Conservation (phyloP, 2,113 vertebrate genomes). For the Oreocharis arfaki region DNA sequence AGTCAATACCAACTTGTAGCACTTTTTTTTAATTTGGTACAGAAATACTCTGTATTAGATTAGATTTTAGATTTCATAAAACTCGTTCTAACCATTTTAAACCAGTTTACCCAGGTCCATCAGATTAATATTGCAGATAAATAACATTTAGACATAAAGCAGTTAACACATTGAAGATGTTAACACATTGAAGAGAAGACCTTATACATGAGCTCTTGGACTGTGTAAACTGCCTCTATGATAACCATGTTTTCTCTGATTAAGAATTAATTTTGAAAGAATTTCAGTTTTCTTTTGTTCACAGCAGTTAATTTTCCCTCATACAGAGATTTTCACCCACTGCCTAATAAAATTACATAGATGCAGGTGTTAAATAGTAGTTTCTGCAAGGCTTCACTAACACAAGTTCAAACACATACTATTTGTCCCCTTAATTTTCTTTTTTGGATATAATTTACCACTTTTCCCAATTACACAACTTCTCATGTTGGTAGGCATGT, state of each 20-base stretch:
- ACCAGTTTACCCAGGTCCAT: neutral
- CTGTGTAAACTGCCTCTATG: neutral
- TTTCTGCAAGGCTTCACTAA: neutral
- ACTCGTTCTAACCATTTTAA: neutral
- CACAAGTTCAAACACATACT: neutral
- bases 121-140: neutral
- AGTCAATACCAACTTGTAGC: neutral
- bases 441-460: neutral
- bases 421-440: neutral
- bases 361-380: neutral
- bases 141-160: neutral
- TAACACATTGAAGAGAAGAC: neutral
- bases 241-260: neutral
- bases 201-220: neutral
- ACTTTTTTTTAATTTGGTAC: neutral
- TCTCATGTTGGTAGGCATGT: neutral
- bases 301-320: neutral
- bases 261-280: neutral
- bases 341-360: neutral
- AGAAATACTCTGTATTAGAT: neutral
- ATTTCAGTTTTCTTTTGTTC: neutral
- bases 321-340: neutral
- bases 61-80: neutral
- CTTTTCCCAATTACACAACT: neutral
- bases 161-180: neutral